Base-by-base conservation (phyloP, 1,140 invertebrate genomes). In the Drosophila saltans region DNA sequence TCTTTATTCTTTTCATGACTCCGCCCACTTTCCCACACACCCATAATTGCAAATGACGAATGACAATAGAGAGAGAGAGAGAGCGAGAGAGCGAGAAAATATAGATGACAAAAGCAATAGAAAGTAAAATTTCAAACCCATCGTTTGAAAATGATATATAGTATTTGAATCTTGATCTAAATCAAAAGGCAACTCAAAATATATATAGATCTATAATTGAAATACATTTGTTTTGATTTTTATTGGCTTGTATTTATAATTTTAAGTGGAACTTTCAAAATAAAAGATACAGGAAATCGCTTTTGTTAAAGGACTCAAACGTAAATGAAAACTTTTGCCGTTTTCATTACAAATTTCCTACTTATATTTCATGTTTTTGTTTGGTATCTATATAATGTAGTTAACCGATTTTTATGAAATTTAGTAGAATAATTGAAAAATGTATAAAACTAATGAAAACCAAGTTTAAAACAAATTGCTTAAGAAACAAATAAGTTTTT, bases 21-120 rank as follows among this genome's bases (percentile, higher is more conserved):
- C 76, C 76, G 75, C 76, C 76, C 66, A 79, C 75, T 79, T 82
- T 82, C 80, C 75, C 80, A 82, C 80, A 82, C 80, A 82, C 68
- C 75, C 75, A 82, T 72, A 36, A 67, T 55, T 56, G 33, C 39
- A 74, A 77, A 77, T 77, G 73, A 77, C 74, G 74, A 77, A 76
- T 69, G 74, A 52, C 45, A 72, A 33, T 11, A 11, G 2, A 52
- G 24, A 30, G 61, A 36, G 8, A 56, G 21, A 24, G 8, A 40
- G 11, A 24, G 10, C 21, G 26, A 45, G 41, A 21, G 48, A 66
- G 24, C 7, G 55, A 11, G 28, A 55, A 8, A 7, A 36, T 1
- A 36, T 36, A 36, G 33, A 3, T 26, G 21, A 7, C 28, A 30
- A 26, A 9, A 26, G 45, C 21, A 10, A 52, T 16, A 24, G 9